phyloP scores from a whole-genome alignment of 2,113 vertebrate species.

The Calcarius ornatus region DNA sequence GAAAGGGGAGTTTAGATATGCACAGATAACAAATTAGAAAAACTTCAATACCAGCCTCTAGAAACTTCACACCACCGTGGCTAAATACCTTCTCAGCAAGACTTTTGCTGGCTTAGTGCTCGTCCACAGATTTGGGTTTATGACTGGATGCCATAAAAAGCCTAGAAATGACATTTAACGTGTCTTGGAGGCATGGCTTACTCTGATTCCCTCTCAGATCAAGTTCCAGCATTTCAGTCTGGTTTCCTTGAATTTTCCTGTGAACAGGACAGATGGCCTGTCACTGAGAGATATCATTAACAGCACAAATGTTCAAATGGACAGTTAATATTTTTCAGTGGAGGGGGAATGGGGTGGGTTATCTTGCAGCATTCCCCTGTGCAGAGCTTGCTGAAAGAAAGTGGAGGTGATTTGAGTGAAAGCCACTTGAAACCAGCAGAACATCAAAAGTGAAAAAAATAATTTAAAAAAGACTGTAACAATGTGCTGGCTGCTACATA shows the following conservation, averaged over 20 bases:
- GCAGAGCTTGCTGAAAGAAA: neutral
- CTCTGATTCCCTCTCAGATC: neutral
- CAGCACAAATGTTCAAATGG: neutral
- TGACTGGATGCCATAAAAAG: neutral
- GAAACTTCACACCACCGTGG: neutral
- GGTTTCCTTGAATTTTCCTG: neutral
- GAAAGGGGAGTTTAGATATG: neutral
- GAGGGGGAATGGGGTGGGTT: fast-evolving
- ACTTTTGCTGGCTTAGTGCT: neutral
- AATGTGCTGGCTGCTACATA: neutral
- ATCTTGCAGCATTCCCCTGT: neutral
- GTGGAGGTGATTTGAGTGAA: neutral
- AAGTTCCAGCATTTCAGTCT: neutral
- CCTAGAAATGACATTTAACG: neutral
- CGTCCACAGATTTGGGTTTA: neutral
- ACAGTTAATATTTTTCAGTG: neutral
- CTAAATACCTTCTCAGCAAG: neutral
- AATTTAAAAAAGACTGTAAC: fast-evolving
- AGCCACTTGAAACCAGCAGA: neutral
- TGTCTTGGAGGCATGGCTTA: neutral
- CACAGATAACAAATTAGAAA: neutral
- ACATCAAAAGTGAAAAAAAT: neutral
- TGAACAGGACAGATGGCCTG: neutral
- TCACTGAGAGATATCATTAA: neutral
- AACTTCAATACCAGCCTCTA: neutral